phyloP scores from a whole-genome alignment of 1,140 invertebrate genomes.

The Monomorium pharaonis region DNA sequence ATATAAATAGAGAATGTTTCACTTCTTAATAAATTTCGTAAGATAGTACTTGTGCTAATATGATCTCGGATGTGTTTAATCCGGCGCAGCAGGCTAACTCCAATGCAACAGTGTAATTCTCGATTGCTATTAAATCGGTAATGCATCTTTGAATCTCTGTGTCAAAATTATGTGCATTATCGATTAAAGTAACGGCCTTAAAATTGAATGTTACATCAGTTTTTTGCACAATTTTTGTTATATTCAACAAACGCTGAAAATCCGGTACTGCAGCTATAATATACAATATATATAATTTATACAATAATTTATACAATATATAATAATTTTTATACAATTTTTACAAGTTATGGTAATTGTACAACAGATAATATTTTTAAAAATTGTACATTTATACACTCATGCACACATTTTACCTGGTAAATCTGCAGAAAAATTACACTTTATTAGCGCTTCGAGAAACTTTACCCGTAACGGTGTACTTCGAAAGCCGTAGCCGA shows the following conservation, averaged over 20 bases:
- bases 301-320: neutral
- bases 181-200: slow-evolving; percentile 73
- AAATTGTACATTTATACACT: neutral
- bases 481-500: slow-evolving; percentile 86
- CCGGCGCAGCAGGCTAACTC: slow-evolving; percentile 85
- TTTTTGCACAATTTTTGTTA: slow-evolving; percentile 84
- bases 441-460: slow-evolving; percentile 84
- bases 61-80: slow-evolving; percentile 79
- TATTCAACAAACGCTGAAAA: slow-evolving; percentile 85
- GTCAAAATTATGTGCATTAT: slow-evolving; percentile 74
- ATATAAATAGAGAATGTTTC: neutral
- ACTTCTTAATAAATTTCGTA: neutral
- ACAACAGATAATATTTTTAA: neutral
- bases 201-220: slow-evolving; percentile 80
- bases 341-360: slow-evolving; percentile 4
- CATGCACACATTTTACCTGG: slow-evolving; percentile 80
- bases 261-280: slow-evolving; percentile 84
- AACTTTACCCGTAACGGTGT: slow-evolving; percentile 86
- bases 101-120: slow-evolving; percentile 86
- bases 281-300: slow-evolving; percentile 38
- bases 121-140: slow-evolving; percentile 82
- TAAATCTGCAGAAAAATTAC: slow-evolving; percentile 85
- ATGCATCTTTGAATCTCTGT: slow-evolving; percentile 84
- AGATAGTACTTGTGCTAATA: slow-evolving; percentile 77
- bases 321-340: slow-evolving; percentile 42